phyloP scores from a whole-genome alignment of 2,888 invertebrate genomes.

The Acanthacorydalis orientalis region DNA sequence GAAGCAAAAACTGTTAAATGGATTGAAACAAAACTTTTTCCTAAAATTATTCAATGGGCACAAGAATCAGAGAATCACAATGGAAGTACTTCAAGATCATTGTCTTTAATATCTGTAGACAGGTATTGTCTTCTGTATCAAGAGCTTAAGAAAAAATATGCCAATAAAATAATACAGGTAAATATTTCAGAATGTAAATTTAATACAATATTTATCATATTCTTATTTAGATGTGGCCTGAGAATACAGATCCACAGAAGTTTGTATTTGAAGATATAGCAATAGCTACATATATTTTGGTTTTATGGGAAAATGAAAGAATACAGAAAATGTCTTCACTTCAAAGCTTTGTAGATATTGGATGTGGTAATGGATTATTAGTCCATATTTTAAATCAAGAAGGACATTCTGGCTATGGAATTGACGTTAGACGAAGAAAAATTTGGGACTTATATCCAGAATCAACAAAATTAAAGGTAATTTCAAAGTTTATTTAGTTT shows the following conservation, averaged over 20 bases:
- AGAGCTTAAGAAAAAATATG: conserved; percentile 62
- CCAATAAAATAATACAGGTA: conserved; percentile 52
- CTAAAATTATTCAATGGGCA: conserved; percentile 46
- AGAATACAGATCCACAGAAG: conserved; percentile 84
- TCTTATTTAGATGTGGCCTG: conserved; percentile 59
- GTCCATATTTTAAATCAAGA: conserved; percentile 73
- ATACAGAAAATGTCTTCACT: conserved; percentile 20
- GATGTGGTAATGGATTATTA: conserved; percentile 93
- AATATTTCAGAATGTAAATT: conserved; percentile 6
- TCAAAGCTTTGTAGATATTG: conserved; percentile 77
- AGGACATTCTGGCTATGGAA: conserved; percentile 66
- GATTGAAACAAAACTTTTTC: conserved; percentile 37
- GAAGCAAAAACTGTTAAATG: conserved; percentile 27
- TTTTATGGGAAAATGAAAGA: conserved; percentile 55
- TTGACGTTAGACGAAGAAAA: conserved; percentile 70
- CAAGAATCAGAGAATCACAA: conserved; percentile 23
- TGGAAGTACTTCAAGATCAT: conserved; percentile 29
- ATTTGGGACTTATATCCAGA: conserved; percentile 73
- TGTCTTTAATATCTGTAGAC: conserved; percentile 47
- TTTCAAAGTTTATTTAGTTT: conserved; percentile 8
- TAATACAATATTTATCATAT: conserved; percentile 3
- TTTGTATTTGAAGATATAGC: conserved; percentile 95
- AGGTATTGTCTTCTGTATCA: conserved; percentile 57
- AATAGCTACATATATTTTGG: conserved; percentile 72
- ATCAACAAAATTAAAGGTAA: conserved; percentile 46